Percentiles rank a stretch among this genome's conserved stretches.
phyloP scores from a whole-genome alignment of 2,888 invertebrate genomes.

The Amblyjoppa proteus region DNA sequence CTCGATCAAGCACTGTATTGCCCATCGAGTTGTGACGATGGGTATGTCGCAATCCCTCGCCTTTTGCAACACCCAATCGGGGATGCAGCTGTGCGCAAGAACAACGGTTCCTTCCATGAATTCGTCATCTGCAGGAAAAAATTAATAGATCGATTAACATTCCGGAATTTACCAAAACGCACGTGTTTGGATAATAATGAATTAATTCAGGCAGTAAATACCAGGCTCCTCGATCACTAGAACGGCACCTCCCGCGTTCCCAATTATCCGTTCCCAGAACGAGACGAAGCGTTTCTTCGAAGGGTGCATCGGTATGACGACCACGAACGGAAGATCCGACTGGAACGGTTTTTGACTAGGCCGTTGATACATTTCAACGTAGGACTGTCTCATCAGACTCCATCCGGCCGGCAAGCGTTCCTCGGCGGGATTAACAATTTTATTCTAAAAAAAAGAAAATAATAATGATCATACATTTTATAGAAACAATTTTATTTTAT shows the following conservation, averaged over 20 bases:
- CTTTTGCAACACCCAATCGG: constrained; percentile 85
- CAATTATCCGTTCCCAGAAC: constrained; percentile 88
- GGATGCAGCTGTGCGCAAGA: constrained; percentile 88
- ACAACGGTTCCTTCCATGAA: constrained; percentile 84
- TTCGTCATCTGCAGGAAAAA: constrained; percentile 73
- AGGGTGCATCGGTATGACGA: constrained; percentile 80
- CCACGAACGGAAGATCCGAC: constrained; percentile 69
- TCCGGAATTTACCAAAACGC: background rate
- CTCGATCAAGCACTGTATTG: constrained; percentile 89
- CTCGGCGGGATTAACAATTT: constrained; percentile 84
- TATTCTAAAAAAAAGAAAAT: constrained; percentile 74
- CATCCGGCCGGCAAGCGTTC: constrained; percentile 88
- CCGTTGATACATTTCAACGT: constrained; percentile 82
- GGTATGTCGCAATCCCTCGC: constrained; percentile 88
- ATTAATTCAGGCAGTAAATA: constrained; percentile 53
- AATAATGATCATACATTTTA: background rate
- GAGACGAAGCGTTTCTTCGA: constrained; percentile 86
- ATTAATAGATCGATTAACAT: background rate
- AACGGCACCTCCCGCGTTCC: constrained; percentile 85
- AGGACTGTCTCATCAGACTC: constrained; percentile 86
- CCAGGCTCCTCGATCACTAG: constrained; percentile 76
- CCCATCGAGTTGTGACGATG: constrained; percentile 89
- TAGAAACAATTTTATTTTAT: background rate
- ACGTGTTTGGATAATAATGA: background rate
- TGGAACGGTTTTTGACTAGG: constrained; percentile 76